Percentiles rank a stretch among this genome's conserved stretches.
phyloP scores from a whole-genome alignment of 1,140 invertebrate species.

The Trachymyrmex cornetzi region DNA sequence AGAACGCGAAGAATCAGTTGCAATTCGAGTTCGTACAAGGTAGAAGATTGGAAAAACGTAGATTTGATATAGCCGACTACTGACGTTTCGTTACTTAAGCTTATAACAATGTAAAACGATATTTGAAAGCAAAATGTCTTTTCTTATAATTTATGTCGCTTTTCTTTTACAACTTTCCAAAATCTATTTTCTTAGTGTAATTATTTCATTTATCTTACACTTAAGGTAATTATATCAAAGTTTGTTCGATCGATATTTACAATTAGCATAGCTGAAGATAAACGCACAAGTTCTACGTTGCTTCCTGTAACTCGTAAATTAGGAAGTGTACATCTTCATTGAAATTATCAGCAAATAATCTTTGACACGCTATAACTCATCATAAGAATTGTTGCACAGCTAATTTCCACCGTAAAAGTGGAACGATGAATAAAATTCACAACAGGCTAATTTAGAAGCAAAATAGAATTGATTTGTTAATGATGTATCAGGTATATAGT shows the following conservation, averaged over 20 bases:
- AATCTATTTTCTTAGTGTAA: constrained; percentile 7
- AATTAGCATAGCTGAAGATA: not conserved
- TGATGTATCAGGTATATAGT: too few relatives aligned
- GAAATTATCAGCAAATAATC: not conserved
- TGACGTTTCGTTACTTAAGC: not conserved
- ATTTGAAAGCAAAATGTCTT: not conserved
- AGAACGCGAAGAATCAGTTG: constrained; percentile 86
- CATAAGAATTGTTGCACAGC: not conserved
- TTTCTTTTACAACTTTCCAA: not conserved
- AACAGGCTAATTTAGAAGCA: not conserved
- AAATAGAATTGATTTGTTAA: not conserved
- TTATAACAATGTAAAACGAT: not conserved
- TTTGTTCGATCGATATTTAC: not conserved
- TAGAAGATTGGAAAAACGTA: not conserved
- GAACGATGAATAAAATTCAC: not conserved
- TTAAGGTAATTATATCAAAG: constrained; percentile 9
- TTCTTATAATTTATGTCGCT: not conserved
- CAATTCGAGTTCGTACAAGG: not conserved
- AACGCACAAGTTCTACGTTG: not conserved
- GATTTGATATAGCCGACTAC: not conserved
- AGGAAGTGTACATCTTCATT: not conserved
- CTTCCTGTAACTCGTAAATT: not conserved
- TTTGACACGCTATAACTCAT: not conserved
- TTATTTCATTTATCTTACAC: not conserved
- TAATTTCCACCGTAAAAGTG: not conserved